Conservation (phyloP, 2,797 vertebrate species). For the Amniataba percoides region DNA sequence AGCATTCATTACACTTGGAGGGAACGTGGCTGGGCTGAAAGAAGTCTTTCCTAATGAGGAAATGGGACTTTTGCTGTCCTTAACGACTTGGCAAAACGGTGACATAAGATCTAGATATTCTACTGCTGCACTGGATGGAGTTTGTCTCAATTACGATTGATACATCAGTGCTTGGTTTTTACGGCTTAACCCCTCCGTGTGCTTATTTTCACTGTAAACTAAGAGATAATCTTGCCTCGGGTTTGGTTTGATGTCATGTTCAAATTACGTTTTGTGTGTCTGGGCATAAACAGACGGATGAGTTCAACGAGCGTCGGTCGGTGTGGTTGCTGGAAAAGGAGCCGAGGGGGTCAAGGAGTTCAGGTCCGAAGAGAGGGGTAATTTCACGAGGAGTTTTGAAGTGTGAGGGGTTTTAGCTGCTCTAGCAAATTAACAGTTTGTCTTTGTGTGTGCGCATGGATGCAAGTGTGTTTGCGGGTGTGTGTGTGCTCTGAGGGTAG, state of each 20-base stretch:
- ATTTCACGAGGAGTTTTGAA: conserved; percentile 13
- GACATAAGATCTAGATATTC: conserved; percentile 59
- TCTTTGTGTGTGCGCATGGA: conserved; percentile 27
- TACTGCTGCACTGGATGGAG: conserved; percentile 39
- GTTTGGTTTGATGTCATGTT: conserved; percentile 42
- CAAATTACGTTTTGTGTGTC: conserved; percentile 32
- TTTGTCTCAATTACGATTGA: conserved; percentile 38
- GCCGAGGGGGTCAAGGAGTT: conserved; percentile 12
- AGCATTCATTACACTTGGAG: conserved; percentile 55
- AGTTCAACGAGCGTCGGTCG: conserved; percentile 37
- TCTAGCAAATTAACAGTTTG: conserved; percentile 48
- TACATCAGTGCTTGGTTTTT: conserved; percentile 29
- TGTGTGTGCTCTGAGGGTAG: conserved; percentile 42
- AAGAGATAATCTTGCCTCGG: conserved; percentile 27
- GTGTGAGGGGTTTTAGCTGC: conserved; percentile 36
- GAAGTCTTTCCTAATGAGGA: conserved; percentile 67
- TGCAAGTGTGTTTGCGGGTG: conserved; percentile 23
- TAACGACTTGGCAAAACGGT: conserved; percentile 46
- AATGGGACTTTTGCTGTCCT: conserved; percentile 42
- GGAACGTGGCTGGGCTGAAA: conserved; percentile 48
- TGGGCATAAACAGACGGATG: conserved; percentile 28
- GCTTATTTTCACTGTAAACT: conserved; percentile 41
- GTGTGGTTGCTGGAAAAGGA: conserved; percentile 35
- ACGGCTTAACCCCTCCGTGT: conserved; percentile 20
- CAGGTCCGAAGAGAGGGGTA: neutral